These are phyloP conservation scores for Pelodiscus sinensis DNA, from an alignment of 2,113 vertebrate species.

Conservation along the genomic window DNA sequence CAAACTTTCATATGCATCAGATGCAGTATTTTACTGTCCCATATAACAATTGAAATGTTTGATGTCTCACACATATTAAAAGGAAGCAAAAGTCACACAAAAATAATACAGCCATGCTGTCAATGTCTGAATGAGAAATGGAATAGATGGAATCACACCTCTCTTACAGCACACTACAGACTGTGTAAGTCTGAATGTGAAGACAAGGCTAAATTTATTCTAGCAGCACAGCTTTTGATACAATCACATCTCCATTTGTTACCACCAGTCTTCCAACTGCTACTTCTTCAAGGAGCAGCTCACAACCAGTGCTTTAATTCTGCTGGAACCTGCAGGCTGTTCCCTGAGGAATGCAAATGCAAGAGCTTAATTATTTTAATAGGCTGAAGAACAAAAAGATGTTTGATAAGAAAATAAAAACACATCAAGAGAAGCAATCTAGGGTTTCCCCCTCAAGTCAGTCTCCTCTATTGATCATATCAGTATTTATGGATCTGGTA, in stretches of 20 bases:
- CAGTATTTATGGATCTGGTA: not conserved
- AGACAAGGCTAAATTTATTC: not conserved
- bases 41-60: not conserved
- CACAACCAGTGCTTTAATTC: not conserved
- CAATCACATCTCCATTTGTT: not conserved
- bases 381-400: slow-evolving; percentile 23
- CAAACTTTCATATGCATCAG: slow-evolving; percentile 15
- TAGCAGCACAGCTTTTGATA: not conserved
- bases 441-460: not conserved
- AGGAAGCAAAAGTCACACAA: not conserved
- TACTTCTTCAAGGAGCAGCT: slow-evolving; percentile 1
- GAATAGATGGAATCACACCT: not conserved
- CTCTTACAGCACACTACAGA: not conserved
- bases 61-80: not conserved
- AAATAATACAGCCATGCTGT: not conserved
- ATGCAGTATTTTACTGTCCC: slow-evolving; percentile 9
- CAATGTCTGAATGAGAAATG: not conserved
- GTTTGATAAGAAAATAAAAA: not conserved
- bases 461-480: not conserved
- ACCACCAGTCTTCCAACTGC: not conserved
- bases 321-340: not conserved
- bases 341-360: not conserved
- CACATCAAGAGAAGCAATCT: not conserved
- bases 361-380: slow-evolving; percentile 4
- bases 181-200: accelerated